Conservation (phyloP, 2,113 vertebrate species). For the Taurulus bubalis region DNA sequence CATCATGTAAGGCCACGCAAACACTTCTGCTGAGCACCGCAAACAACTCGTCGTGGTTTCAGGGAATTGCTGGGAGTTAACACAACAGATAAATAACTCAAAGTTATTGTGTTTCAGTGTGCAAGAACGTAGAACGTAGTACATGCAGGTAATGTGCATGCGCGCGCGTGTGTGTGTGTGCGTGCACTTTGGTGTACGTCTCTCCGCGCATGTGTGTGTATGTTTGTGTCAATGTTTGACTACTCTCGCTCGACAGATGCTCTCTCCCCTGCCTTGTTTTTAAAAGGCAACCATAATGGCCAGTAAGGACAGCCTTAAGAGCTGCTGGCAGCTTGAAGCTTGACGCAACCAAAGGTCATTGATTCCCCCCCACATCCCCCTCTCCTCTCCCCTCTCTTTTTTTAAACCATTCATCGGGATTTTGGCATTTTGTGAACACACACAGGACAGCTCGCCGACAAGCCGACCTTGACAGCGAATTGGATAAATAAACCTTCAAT, state of each 20-base stretch:
- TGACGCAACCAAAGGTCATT: constrained; percentile 97
- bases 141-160: constrained; percentile 30
- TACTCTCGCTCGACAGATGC: constrained; percentile 73
- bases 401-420: constrained; percentile 96
- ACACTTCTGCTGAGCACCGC: not conserved
- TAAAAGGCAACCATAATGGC: constrained; percentile 89
- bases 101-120: not conserved
- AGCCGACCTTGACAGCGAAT: constrained; percentile 99
- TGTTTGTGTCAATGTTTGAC: constrained; percentile 71
- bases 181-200: constrained; percentile 6
- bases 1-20: constrained; percentile 3
- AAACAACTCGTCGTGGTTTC: constrained; percentile 54
- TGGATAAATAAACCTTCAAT: constrained; percentile 99
- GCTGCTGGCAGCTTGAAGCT: constrained; percentile 92
- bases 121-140: not conserved
- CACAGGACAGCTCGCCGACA: constrained; percentile 97
- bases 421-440: constrained; percentile 99
- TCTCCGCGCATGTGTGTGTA: constrained; percentile 37
- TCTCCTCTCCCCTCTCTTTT: constrained; percentile 74
- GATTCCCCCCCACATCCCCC: constrained; percentile 83
- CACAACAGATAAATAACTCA: not conserved
- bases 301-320: constrained; percentile 92
- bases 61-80: not conserved
- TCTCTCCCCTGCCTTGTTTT: constrained; percentile 79
- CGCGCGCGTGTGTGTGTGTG: constrained; percentile 22